Percentiles rank a stretch among this genome's conserved stretches.
Conservation (phyloP, 2,113 vertebrate species). For the Platysternon megacephalum region DNA sequence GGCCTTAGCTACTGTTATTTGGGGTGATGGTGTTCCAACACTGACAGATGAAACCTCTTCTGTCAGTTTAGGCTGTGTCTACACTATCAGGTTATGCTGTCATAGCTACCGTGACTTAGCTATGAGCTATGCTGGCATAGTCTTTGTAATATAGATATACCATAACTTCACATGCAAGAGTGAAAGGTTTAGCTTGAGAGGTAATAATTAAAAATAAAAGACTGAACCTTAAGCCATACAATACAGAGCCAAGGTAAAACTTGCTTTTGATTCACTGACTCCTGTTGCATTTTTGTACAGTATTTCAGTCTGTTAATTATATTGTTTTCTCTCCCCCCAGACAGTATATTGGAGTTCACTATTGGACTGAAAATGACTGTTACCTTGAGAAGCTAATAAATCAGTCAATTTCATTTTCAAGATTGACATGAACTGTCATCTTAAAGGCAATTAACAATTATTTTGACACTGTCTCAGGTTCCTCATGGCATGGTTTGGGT, state of each 20-base stretch:
- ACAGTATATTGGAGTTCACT: conserved; percentile 15
- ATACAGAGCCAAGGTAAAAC: neutral
- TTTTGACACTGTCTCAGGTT: conserved; percentile 8
- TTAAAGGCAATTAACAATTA: conserved; percentile 15
- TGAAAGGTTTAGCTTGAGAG: neutral
- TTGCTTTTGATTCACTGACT: neutral
- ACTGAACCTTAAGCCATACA: neutral
- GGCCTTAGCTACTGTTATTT: too few relatives aligned
- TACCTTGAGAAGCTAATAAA: conserved; percentile 39
- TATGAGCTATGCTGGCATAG: too few relatives aligned
- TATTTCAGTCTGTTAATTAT: neutral
- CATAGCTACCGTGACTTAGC: too few relatives aligned
- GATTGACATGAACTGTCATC: conserved; percentile 31
- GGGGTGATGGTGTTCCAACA: too few relatives aligned
- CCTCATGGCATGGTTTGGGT: neutral
- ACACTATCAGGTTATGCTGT: too few relatives aligned
- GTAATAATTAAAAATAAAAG: neutral
- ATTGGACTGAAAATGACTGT: conserved; percentile 16
- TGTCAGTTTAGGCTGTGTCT: too few relatives aligned
- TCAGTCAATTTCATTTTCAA: conserved; percentile 29
- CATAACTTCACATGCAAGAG: neutral
- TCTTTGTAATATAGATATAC: neutral
- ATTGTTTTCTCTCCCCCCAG: neutral
- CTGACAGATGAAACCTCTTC: too few relatives aligned
- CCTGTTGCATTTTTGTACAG: neutral